phyloP scores from a whole-genome alignment of 2,888 invertebrate genomes.

The Zootermopsis nevadensis region DNA sequence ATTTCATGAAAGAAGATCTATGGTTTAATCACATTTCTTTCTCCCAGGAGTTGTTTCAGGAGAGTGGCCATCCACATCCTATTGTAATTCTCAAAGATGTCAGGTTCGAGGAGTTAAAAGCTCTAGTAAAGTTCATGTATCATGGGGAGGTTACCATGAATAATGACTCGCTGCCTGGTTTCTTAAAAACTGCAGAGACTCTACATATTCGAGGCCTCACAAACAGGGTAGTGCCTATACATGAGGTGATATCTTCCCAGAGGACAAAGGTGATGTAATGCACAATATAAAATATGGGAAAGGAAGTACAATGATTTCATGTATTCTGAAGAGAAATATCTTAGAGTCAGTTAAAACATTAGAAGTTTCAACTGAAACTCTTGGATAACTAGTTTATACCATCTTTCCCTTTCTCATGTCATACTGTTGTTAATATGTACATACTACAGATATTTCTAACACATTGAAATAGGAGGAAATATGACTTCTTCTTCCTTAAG shows the following conservation, averaged over 20 bases:
- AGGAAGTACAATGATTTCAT: no score
- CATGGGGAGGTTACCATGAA: constrained; percentile 70
- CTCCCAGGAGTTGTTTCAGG: constrained; percentile 55
- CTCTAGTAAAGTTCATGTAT: constrained; percentile 71
- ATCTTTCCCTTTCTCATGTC: no score
- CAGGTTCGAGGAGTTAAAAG: constrained; percentile 67
- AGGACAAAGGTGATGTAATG: background rate
- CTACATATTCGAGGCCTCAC: constrained; percentile 65
- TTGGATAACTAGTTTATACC: no score
- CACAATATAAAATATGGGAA: background rate
- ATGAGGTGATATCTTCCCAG: background rate
- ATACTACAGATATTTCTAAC: no score
- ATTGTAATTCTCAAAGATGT: constrained; percentile 70
- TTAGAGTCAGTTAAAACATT: no score
- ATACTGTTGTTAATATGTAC: no score
- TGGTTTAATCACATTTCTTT: background rate
- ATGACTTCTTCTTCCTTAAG: no score
- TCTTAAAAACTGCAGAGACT: constrained; percentile 65
- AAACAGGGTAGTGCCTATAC: constrained; percentile 14
- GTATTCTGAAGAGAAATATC: no score
- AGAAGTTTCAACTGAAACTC: no score
- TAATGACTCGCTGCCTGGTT: constrained; percentile 63
- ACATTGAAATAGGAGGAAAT: no score
- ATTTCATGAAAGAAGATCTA: no score
- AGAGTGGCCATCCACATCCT: constrained; percentile 56